These are phyloP conservation scores for Melinopterus prodromus DNA, from an alignment of 2,888 invertebrate species.

Conservation along the genomic window DNA sequence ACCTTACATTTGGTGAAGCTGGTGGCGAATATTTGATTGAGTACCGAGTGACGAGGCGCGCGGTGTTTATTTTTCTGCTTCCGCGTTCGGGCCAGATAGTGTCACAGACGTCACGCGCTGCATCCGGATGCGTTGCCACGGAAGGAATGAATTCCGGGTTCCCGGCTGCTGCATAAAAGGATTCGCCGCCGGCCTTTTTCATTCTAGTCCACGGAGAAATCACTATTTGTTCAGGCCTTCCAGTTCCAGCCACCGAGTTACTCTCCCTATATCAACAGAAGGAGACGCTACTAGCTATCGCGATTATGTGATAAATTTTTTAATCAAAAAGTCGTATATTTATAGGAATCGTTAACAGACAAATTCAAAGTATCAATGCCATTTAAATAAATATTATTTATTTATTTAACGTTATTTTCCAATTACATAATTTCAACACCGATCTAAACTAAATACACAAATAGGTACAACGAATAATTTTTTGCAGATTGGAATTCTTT, in stretches of 20 bases:
- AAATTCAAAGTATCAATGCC: no score
- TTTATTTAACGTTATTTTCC: no score
- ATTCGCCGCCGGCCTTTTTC: constrained; percentile 4
- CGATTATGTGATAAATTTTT: no score
- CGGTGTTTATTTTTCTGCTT: neutral
- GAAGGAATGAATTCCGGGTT: neutral
- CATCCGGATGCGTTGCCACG: constrained; percentile 4
- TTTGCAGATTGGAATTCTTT: no score
- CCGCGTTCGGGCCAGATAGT: neutral
- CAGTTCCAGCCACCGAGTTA: neutral
- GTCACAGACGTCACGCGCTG: neutral
- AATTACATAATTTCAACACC: no score
- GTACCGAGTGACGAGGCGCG: neutral
- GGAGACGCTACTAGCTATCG: neutral
- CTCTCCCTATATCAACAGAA: neutral
- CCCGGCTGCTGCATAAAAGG: constrained; percentile 4
- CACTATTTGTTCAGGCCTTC: neutral
- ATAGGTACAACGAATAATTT: no score
- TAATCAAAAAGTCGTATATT: no score
- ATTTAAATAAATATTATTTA: no score
- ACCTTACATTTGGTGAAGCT: neutral
- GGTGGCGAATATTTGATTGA: neutral
- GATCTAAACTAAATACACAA: no score
- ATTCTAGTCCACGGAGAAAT: neutral
- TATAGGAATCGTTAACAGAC: no score